phyloP scores from a whole-genome alignment of 2,113 vertebrate genomes.

The Pygoscelis adeliae region DNA sequence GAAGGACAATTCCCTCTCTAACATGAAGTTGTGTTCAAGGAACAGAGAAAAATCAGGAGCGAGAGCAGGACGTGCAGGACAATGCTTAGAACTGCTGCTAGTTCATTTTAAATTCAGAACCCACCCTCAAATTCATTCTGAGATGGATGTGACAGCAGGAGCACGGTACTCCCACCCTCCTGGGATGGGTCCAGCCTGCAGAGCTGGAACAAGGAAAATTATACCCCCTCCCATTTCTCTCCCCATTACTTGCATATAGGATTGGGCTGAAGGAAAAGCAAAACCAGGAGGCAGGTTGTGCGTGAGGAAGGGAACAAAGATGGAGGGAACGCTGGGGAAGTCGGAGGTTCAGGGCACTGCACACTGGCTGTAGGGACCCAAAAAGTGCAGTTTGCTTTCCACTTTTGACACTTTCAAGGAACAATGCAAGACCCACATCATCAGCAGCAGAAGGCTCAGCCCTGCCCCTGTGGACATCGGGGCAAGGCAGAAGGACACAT shows the following conservation, averaged over 20 bases:
- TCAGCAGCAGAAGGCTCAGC: background rate
- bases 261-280: background rate
- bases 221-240: background rate
- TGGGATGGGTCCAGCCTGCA: background rate
- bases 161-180: background rate
- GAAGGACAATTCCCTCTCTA: background rate
- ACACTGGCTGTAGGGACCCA: background rate
- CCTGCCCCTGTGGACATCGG: background rate
- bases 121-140: background rate
- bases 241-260: background rate
- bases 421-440: background rate
- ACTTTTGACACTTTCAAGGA: background rate
- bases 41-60: background rate
- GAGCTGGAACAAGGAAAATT: background rate
- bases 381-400: background rate
- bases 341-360: fast-evolving
- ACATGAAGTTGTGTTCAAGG: fast-evolving
- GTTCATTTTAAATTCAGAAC: background rate
- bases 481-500: background rate
- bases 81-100: background rate
- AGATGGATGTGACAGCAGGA: background rate
- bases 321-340: background rate
- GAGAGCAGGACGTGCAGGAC: background rate
- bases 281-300: background rate
- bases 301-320: background rate